Evolutionary conservation across 2,888 invertebrate species (phyloP), one percentile per base, ranked within the genome.

Genomic region (Cheilosia vulpina): DNA sequence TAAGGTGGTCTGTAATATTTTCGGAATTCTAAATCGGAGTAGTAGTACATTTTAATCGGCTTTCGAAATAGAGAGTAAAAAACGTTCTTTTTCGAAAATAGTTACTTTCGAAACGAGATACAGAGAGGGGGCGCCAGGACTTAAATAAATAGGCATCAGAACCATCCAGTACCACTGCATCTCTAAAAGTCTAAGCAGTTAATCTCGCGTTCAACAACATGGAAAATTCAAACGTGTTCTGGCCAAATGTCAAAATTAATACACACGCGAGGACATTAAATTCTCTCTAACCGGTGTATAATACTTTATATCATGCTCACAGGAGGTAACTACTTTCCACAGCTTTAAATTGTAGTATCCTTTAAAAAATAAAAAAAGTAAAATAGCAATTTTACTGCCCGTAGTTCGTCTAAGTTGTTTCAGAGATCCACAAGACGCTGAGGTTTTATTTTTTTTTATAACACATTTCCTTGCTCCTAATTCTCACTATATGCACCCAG

Each of bases 311-410:
- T 38, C 4, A 58, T 62, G 53, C 43, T 72, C 11, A n/a, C 52
- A 62, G 53, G 62, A 62, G 62, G 52, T 55, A 52, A 52, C 43
- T 31, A n/a, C 58, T 38, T 21, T 69, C 9, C 31, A 58, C 75
- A 66, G 58, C 31, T 66, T 58, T 76, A 66, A 76, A 66, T 76
- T 66, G 66, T 31, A 58, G 65, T 27, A 58, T 75, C 47, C 31
- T 58, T 41, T 6, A 34, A 27, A 58, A 19, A 50, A 50, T 75
- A 66, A 76, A 66, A 66, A 76, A 57, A 21, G 45, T 19, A 19
- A 38, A 76, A 52, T 43, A 47, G 45, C 27, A 47, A 17, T 66
- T 66, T 66, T 58, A 57, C 24, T 75, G 75, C 27, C 47, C 19
- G 57, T 31, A 31, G 31, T 50, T 31, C 34, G 47, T 69, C 66